These are phyloP conservation scores for Carduelis carduelis DNA, from an alignment of 2,797 vertebrate species.

Conservation along the genomic window DNA sequence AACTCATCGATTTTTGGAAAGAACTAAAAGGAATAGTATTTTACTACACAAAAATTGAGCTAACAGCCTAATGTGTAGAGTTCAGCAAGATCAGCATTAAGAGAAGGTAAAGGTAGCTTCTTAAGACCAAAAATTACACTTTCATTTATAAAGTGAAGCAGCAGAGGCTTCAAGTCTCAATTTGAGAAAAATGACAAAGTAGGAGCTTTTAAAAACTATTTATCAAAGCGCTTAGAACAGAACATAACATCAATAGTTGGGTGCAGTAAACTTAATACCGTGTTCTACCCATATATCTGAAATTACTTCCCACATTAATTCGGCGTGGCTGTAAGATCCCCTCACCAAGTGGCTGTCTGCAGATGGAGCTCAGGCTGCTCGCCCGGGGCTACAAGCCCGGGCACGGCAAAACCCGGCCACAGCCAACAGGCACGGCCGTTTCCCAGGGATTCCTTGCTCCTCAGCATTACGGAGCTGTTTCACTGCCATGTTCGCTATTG, in stretches of 20 bases:
- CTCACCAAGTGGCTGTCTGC: not conserved
- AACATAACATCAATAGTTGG: not conserved
- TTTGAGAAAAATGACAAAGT: not conserved
- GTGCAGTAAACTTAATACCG: not conserved
- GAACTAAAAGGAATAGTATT: not conserved
- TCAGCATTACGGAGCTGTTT: not conserved
- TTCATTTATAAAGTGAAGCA: not conserved
- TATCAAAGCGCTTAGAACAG: not conserved
- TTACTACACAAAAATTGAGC: not conserved
- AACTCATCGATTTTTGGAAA: not conserved
- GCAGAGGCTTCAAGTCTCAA: not conserved
- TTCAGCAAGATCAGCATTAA: not conserved
- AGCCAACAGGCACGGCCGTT: not conserved
- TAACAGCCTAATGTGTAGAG: not conserved
- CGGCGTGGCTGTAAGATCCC: not conserved
- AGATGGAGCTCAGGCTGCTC: not conserved
- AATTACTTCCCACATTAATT: not conserved
- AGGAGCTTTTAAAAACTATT: not conserved
- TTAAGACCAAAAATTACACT: not conserved
- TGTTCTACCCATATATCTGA: not conserved
- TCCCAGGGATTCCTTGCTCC: too few species aligned
- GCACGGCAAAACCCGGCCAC: not conserved
- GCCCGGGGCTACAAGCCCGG: not conserved
- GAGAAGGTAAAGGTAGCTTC: not conserved
- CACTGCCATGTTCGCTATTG: fast-evolving